Percentiles rank a stretch among this genome's conserved stretches.
phyloP scores from a whole-genome alignment of 1,140 invertebrate genomes.

The Drosophila oshimai region DNA sequence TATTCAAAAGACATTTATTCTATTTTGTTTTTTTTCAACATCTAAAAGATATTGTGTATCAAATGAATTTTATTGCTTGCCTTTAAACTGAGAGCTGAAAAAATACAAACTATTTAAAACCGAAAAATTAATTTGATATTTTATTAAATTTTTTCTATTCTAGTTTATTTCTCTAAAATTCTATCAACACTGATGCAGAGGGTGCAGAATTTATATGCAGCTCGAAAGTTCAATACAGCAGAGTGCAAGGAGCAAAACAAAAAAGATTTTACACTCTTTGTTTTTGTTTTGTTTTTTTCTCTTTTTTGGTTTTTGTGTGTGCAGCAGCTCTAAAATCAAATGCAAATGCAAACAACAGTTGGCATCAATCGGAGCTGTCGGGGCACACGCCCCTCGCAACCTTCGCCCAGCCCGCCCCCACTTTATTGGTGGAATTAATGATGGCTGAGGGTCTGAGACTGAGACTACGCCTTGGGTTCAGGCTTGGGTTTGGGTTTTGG shows the following conservation, averaged over 20 bases:
- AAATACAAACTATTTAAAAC: too few species aligned
- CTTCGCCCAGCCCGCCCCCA: background rate
- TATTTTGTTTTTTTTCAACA: too few species aligned
- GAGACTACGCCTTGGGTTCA: slow-evolving; percentile 15
- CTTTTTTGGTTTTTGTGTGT: slow-evolving; percentile 15
- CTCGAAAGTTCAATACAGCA: slow-evolving; percentile 36
- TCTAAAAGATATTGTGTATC: too few species aligned
- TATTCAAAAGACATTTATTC: too few species aligned
- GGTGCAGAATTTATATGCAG: slow-evolving; percentile 55
- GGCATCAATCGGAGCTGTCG: slow-evolving; percentile 72
- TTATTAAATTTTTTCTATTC: too few species aligned
- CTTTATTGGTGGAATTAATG: slow-evolving; percentile 77
- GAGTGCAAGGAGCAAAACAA: slow-evolving; percentile 56
- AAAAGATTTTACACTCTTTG: slow-evolving; percentile 29
- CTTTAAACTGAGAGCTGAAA: too few species aligned
- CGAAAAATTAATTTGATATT: too few species aligned
- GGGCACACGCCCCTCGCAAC: slow-evolving; percentile 6
- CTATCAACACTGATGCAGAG: slow-evolving; percentile 15
- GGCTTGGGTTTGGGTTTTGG: slow-evolving; percentile 22
- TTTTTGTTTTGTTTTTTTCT: background rate
- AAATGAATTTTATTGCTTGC: too few species aligned
- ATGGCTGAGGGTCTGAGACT: slow-evolving; percentile 24
- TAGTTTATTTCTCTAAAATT: background rate
- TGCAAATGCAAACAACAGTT: slow-evolving; percentile 80
- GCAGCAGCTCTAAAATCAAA: slow-evolving; percentile 65